phyloP scores from a whole-genome alignment of 2,888 invertebrate species.

The Syrista parreyssii region DNA sequence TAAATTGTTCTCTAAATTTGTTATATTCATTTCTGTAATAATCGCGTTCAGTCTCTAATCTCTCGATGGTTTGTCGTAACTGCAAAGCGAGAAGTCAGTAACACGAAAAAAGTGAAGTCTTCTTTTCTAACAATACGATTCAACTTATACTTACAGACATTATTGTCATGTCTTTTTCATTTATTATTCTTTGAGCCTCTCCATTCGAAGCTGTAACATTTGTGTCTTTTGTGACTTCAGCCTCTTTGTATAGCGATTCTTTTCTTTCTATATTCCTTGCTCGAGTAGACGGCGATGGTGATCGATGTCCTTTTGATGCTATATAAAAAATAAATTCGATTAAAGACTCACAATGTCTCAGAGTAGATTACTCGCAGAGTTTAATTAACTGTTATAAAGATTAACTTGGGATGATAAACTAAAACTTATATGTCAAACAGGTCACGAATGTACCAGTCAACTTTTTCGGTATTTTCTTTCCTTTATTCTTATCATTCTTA shows the following conservation, averaged over 20 bases:
- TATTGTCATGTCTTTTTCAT: constrained; percentile 41
- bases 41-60: constrained; percentile 67
- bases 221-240: constrained; percentile 33
- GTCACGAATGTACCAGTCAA: constrained; percentile 34
- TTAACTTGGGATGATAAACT: not conserved
- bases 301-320: constrained; percentile 27
- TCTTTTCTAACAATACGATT: not conserved
- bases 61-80: constrained; percentile 54
- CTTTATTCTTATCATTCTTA: constrained; percentile 44
- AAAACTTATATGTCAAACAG: not conserved
- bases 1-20: constrained; percentile 62
- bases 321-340: not conserved
- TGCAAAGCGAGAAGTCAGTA: constrained; percentile 24
- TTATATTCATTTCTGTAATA: constrained; percentile 68
- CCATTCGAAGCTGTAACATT: constrained; percentile 18
- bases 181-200: constrained; percentile 17
- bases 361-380: not conserved
- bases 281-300: constrained; percentile 27
- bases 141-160: constrained; percentile 34
- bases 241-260: constrained; percentile 19
- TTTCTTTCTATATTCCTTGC: constrained; percentile 22
- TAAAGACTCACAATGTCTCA: not conserved
- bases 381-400: not conserved
- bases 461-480: constrained; percentile 36
- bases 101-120: not conserved